Evolutionary conservation across 2,113 vertebrate genomes (phyloP).

Genomic region (Strix aluco): DNA sequence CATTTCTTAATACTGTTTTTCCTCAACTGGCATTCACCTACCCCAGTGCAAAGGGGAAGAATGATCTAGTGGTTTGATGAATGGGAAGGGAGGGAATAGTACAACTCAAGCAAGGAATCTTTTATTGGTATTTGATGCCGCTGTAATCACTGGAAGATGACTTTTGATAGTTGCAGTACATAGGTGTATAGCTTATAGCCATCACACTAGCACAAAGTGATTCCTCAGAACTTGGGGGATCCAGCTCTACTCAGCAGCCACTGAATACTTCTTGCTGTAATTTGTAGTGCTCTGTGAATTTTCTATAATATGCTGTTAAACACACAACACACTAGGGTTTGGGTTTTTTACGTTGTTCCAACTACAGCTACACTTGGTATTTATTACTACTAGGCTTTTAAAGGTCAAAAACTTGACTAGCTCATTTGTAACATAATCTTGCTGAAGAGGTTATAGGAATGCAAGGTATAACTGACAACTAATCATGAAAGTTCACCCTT

Average conservation of each 20-base stretch:
- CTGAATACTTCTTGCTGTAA: neutral
- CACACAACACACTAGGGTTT: neutral
- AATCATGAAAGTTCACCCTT: neutral
- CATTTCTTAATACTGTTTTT: neutral
- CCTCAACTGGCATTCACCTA: neutral
- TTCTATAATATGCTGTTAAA: neutral
- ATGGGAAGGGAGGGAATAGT: neutral
- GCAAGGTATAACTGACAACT: neutral
- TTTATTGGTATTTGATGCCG: accelerated
- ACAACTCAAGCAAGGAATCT: neutral
- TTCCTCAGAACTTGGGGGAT: neutral
- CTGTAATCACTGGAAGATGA: neutral
- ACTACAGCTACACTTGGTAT: neutral
- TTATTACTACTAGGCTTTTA: neutral
- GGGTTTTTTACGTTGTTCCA: neutral
- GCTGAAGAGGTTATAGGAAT: neutral
- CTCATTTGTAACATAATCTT: neutral
- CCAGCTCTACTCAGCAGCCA: neutral
- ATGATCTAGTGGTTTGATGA: neutral
- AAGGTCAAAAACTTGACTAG: neutral
- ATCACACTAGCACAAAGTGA: no score
- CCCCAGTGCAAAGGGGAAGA: neutral
- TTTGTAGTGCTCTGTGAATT: neutral
- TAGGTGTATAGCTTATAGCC: neutral
- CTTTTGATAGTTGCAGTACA: neutral